A percentile compares a stretch with the other conserved stretches of the same genome.
These are phyloP conservation scores for Drosophila demipolita DNA, from an alignment of 2,888 invertebrate species.

Conservation along the genomic window DNA sequence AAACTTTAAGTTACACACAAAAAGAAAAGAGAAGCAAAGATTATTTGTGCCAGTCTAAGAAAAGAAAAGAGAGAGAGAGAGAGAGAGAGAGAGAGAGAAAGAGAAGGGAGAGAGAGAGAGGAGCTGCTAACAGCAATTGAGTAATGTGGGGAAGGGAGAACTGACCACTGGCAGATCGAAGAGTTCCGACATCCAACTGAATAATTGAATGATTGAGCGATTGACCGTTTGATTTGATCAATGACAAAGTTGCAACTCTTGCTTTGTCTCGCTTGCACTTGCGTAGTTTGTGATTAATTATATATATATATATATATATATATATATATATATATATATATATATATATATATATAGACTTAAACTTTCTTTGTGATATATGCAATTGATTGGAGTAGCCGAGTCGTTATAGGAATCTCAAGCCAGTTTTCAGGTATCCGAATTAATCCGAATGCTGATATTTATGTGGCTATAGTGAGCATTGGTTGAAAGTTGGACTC, in stretches of 20 bases:
- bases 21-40: constrained; percentile 20
- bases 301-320: background rate
- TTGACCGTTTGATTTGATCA: background rate
- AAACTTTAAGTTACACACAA: constrained; percentile 70
- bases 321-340: background rate
- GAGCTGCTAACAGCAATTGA: constrained; percentile 20
- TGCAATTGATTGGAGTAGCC: background rate
- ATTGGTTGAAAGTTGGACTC: too few relatives aligned
- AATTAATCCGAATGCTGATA: too few relatives aligned
- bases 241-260: background rate
- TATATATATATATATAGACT: background rate
- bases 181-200: background rate
- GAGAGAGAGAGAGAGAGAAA: background rate
- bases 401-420: background rate
- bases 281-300: background rate
- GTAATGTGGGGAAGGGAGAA: background rate
- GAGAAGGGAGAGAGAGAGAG: background rate
- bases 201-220: constrained; percentile 9
- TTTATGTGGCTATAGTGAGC: too few relatives aligned
- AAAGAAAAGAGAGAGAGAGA: constrained; percentile 13
- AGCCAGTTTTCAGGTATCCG: too few relatives aligned
- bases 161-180: constrained; percentile 3
- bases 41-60: constrained; percentile 69
- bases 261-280: background rate
- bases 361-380: background rate